Base-by-base conservation (phyloP, 2,113 vertebrate species). In the Chaenogobius annularis region DNA sequence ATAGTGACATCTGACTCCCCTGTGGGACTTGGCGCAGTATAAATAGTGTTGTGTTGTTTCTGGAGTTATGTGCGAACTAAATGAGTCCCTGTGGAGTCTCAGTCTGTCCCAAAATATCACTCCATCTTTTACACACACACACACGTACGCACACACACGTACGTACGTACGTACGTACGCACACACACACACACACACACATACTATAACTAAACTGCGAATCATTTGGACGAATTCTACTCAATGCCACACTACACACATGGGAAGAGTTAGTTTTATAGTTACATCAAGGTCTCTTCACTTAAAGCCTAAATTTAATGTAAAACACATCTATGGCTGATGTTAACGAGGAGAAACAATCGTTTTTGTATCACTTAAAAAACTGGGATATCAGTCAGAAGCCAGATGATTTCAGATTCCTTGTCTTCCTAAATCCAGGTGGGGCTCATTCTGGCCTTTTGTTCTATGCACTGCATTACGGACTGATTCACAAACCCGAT, bases 1-100 rank as follows among this genome's bases (percentile, higher is more conserved):
- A 75, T 78, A 72, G 76, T 17, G 72, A 83, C 80, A 75, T 85
- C 77, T 72, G 44, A 37, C 80, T 70, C 55, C 74, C 75, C 74
- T 44, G 48, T 59, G 23, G 55, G 62, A 43, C 65, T 44, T 54
- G 23, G 43, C 15, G 31, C 70, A 43, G 64, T 43, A 74, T 72
- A 76, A 14, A 54, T 22, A 62, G 59, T 46, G 79, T 44, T 73
- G 61, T 70, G 31, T 64, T 55, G 31, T 74, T 35, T 54, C 73
- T 81, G 83, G 74, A 44, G 70, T 81, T 70, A 69, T 22, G 43
- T 62, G 73, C 22, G 47, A 83, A 68, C 52, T 19, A 61, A 84
- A 86, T 83, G 48, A 78, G 67, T 78, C 85, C 79, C 77, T 0
- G 0, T 0, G 67, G 87, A 85, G 70, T 11, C 65, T 55, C 56